Evolutionary conservation across 2,888 invertebrate species (phyloP).

Genomic region (Lumbricus terrestris): DNA sequence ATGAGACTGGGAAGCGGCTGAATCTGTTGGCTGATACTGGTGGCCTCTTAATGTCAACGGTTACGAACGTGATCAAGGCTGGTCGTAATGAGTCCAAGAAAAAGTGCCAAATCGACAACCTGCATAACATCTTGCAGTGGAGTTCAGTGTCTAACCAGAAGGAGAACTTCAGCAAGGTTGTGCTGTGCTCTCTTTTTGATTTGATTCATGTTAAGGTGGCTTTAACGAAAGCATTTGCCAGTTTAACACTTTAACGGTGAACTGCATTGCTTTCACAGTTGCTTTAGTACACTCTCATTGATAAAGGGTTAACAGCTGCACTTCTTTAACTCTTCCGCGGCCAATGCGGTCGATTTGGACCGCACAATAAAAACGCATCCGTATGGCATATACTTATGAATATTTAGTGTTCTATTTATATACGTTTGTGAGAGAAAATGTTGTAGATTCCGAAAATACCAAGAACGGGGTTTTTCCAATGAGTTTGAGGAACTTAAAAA

Average conservation of each 20-base stretch:
- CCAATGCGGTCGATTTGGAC: too few relatives aligned
- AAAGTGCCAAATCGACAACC: not conserved
- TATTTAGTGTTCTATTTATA: too few relatives aligned
- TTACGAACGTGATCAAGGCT: not conserved
- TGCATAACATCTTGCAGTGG: not conserved
- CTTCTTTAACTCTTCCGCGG: too few relatives aligned
- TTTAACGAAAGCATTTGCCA: not conserved
- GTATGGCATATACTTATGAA: too few relatives aligned
- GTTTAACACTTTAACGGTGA: too few relatives aligned
- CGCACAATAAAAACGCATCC: too few relatives aligned
- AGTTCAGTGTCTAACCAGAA: not conserved
- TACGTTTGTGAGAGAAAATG: too few relatives aligned
- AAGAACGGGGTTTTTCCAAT: too few relatives aligned
- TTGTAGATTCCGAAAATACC: too few relatives aligned
- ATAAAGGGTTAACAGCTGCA: not conserved
- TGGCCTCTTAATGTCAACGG: not conserved
- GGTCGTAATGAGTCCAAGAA: not conserved
- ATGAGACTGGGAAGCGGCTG: slow-evolving; percentile 11
- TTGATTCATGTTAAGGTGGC: not conserved
- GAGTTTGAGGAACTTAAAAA: too few relatives aligned
- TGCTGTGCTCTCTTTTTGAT: not conserved
- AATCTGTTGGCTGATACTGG: not conserved
- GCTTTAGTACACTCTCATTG: too few relatives aligned
- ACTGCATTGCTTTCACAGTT: too few relatives aligned
- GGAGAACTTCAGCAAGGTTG: not conserved